Conservation (phyloP, 2,113 vertebrate species). For the Suricata suricatta region DNA sequence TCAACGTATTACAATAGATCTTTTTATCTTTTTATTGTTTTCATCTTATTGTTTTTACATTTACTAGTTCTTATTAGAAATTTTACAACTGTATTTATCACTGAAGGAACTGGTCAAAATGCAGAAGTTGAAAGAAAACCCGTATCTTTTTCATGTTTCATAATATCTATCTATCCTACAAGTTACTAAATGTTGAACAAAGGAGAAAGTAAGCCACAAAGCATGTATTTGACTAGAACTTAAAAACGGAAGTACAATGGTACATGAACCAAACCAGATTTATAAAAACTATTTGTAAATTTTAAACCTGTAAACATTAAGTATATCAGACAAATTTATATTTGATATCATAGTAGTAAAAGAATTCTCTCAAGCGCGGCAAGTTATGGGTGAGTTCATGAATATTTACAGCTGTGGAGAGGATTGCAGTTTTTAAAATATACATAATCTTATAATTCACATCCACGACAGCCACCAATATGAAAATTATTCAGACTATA, state of each 20-base stretch:
- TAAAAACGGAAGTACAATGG: background rate
- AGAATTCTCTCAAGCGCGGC: background rate
- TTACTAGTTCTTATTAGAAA: background rate
- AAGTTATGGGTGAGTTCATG: constrained; percentile 27
- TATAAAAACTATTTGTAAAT: constrained; percentile 12
- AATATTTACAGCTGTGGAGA: background rate
- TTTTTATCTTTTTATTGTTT: background rate
- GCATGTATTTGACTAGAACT: background rate
- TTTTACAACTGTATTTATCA: background rate
- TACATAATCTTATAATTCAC: background rate
- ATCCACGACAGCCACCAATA: background rate
- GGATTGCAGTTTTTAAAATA: background rate
- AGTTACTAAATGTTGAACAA: background rate
- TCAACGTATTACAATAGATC: background rate
- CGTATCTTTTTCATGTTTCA: background rate
- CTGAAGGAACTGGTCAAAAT: constrained; percentile 22
- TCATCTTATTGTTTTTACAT: background rate
- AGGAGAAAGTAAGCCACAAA: constrained; percentile 23
- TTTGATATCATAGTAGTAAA: background rate
- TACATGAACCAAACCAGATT: background rate
- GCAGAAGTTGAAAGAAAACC: background rate
- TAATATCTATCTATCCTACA: background rate
- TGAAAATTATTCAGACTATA: background rate
- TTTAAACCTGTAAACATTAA: background rate
- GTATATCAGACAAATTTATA: constrained; percentile 13